These are phyloP conservation scores for Aphidius gifuensis DNA, from an alignment of 1,140 invertebrate species.

Conservation along the genomic window DNA sequence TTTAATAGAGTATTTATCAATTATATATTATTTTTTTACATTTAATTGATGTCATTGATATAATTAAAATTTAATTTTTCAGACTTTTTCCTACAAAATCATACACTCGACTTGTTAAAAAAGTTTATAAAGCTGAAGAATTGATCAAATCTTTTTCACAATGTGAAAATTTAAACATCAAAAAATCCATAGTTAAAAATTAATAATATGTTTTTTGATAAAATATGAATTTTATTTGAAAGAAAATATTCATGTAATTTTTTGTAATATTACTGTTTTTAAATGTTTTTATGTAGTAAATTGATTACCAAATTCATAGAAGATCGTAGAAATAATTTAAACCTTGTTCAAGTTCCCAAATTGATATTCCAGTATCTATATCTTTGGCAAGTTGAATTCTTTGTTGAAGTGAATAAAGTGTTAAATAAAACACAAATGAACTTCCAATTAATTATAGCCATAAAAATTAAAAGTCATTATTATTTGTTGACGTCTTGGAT, in stretches of 20 bases:
- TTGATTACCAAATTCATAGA: slow-evolving; percentile 54
- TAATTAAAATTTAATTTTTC: background rate
- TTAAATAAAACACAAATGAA: slow-evolving; percentile 84
- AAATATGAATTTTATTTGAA: slow-evolving; percentile 36
- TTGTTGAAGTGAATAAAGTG: slow-evolving; percentile 77
- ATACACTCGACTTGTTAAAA: too few relatives aligned
- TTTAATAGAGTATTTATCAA: slow-evolving; percentile 64
- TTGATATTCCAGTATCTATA: slow-evolving; percentile 79
- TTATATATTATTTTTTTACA: background rate
- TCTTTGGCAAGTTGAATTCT: slow-evolving; percentile 77
- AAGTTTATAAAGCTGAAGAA: too few relatives aligned
- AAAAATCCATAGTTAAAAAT: slow-evolving; percentile 85
- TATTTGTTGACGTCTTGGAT: slow-evolving; percentile 70
- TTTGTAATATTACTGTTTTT: too few relatives aligned
- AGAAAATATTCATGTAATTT: too few relatives aligned
- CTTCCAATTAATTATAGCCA: slow-evolving; percentile 79
- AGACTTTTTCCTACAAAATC: background rate
- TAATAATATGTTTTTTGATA: slow-evolving; percentile 63
- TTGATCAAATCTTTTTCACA: too few relatives aligned
- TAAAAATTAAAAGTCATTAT: slow-evolving; percentile 91
- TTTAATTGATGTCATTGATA: slow-evolving; percentile 14
- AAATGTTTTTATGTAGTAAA: too few relatives aligned
- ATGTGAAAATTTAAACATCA: slow-evolving; percentile 55
- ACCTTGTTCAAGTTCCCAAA: slow-evolving; percentile 96
- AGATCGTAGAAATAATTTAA: slow-evolving; percentile 94